A percentile compares a stretch with the other conserved stretches of the same genome.
phyloP scores from a whole-genome alignment of 2,797 vertebrate species.

The Hippocampus kuda region DNA sequence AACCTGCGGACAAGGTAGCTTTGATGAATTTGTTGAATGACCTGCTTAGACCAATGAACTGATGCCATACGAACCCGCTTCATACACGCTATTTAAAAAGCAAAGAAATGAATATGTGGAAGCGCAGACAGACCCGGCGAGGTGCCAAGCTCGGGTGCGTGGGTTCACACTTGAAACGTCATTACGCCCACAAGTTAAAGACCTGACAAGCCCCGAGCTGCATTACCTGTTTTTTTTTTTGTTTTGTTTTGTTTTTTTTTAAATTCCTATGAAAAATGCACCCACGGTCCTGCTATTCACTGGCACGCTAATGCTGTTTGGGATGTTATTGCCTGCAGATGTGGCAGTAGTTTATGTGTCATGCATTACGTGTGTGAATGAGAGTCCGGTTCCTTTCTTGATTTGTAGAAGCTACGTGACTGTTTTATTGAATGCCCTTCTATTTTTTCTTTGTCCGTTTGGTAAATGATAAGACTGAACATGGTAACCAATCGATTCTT shows the following conservation, averaged over 20 bases:
- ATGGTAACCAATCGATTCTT: neutral
- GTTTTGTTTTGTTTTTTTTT: too few species aligned
- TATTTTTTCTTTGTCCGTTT: slow-evolving; percentile 18
- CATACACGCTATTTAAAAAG: too few species aligned
- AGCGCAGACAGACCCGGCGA: neutral
- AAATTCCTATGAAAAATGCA: neutral
- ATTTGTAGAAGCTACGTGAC: slow-evolving; percentile 16
- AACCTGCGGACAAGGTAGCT: slow-evolving; percentile 87
- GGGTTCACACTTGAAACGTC: neutral
- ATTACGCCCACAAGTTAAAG: neutral
- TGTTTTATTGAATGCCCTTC: slow-evolving; percentile 10
- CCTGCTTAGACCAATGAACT: too few species aligned
- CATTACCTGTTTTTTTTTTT: neutral
- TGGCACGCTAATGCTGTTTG: slow-evolving; percentile 13
- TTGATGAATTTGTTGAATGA: neutral
- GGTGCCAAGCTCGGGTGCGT: neutral
- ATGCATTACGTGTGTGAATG: slow-evolving; percentile 19
- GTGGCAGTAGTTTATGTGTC: slow-evolving; percentile 15
- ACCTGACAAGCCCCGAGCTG: neutral
- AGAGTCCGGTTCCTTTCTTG: slow-evolving; percentile 22
- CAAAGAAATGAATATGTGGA: neutral
- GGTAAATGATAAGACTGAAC: slow-evolving; percentile 14
- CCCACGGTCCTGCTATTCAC: slow-evolving; percentile 11
- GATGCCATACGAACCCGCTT: too few species aligned
- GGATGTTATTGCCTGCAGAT: slow-evolving; percentile 16